phyloP scores from a whole-genome alignment of 2,797 vertebrate species.

The Periophthalmus magnuspinnatus region DNA sequence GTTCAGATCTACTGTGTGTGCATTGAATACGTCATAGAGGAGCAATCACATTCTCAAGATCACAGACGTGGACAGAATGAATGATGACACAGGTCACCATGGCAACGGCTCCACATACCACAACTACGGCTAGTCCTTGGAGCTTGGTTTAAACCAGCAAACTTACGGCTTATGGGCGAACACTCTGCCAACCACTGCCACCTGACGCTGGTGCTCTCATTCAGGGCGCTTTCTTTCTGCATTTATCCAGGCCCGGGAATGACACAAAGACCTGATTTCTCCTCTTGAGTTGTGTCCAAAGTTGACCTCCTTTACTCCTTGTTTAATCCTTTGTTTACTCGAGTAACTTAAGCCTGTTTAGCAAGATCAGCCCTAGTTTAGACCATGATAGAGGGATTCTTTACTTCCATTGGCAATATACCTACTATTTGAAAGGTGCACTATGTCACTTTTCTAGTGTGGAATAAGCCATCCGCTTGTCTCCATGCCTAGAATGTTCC shows the following conservation, averaged over 20 bases:
- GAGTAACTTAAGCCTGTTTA: no score
- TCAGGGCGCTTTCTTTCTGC: not conserved
- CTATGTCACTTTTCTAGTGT: no score
- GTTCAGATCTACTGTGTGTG: slow-evolving; percentile 28
- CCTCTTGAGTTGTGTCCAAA: not conserved
- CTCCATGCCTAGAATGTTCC: no score
- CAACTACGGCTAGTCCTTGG: slow-evolving; percentile 40
- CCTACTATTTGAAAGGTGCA: no score
- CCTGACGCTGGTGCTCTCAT: not conserved
- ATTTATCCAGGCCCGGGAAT: not conserved
- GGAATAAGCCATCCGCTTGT: no score
- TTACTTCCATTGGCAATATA: not conserved
- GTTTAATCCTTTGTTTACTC: not conserved
- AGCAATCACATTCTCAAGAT: slow-evolving; percentile 55
- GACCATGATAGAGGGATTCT: no score
- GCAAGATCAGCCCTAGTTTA: no score
- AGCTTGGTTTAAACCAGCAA: not conserved
- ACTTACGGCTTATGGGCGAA: not conserved
- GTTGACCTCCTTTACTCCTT: not conserved
- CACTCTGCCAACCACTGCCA: no score
- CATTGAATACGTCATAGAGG: slow-evolving; percentile 47
- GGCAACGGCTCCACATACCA: slow-evolving; percentile 57
- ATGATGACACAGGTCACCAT: slow-evolving; percentile 67
- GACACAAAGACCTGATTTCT: not conserved
- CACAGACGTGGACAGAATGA: slow-evolving; percentile 68